A percentile compares a stretch with the other conserved stretches of the same genome.
phyloP scores from a whole-genome alignment of 2,113 vertebrate genomes.

The Ophthalmolycus amberensis region DNA sequence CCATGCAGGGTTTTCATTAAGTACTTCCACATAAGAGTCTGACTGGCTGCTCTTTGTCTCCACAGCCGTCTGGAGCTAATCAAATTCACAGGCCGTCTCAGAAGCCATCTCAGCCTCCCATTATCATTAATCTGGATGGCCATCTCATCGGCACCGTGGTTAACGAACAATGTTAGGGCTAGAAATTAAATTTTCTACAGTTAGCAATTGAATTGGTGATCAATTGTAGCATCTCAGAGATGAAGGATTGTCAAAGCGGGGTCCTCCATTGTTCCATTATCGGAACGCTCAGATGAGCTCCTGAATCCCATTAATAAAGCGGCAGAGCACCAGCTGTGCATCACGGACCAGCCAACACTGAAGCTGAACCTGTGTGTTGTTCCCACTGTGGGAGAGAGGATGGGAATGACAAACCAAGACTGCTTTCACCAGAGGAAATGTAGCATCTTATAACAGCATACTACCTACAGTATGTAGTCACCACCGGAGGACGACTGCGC shows the following conservation, averaged over 20 bases:
- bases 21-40: constrained; percentile 82
- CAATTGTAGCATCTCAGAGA: constrained; percentile 80
- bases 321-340: constrained; percentile 56
- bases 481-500: background rate
- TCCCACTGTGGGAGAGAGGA: constrained; percentile 31
- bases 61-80: constrained; percentile 82
- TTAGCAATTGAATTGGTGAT: constrained; percentile 86
- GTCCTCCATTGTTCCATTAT: constrained; percentile 80
- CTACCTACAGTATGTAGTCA: constrained; percentile 6
- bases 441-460: background rate
- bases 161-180: constrained; percentile 87
- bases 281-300: constrained; percentile 78
- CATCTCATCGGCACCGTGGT: constrained; percentile 85
- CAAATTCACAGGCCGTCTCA: constrained; percentile 83
- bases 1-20: constrained; percentile 84
- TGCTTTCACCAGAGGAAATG: constrained; percentile 48
- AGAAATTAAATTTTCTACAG: constrained; percentile 86
- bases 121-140: constrained; percentile 87
- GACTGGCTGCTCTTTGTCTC: constrained; percentile 80
- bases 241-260: constrained; percentile 80
- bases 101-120: constrained; percentile 82
- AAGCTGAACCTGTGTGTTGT: constrained; percentile 40
- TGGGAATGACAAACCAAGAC: constrained; percentile 38
- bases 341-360: constrained; percentile 45
- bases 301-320: constrained; percentile 81